Conservation (phyloP, 1,140 invertebrate genomes). For the Polyergus mexicanus region DNA sequence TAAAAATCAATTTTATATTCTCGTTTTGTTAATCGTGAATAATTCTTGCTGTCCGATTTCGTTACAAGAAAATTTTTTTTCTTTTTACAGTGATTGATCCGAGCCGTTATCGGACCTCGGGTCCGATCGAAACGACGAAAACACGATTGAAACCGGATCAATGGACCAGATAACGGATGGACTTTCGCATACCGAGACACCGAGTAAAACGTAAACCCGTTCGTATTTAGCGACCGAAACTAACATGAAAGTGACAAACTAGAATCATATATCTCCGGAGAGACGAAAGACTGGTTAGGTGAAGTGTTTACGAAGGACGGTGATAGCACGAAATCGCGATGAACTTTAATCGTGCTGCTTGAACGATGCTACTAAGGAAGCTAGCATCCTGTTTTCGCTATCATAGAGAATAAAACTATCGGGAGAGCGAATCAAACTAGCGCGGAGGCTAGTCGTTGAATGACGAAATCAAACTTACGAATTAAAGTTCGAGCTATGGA, state of each 20-base stretch:
- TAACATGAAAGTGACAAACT: not conserved
- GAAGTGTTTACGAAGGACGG: not conserved
- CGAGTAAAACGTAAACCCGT: slow-evolving; percentile 36
- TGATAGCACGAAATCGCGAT: slow-evolving; percentile 10
- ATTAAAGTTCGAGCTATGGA: not conserved
- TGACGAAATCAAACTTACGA: slow-evolving; percentile 48
- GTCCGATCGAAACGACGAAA: slow-evolving; percentile 78
- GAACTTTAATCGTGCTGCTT: slow-evolving; percentile 34
- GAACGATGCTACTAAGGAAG: slow-evolving; percentile 17
- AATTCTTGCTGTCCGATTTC: not conserved
- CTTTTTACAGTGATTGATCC: slow-evolving; percentile 83
- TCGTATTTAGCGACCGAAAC: slow-evolving; percentile 18
- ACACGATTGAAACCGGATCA: slow-evolving; percentile 57
- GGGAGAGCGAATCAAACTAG: slow-evolving; percentile 45
- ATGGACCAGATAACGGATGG: slow-evolving; percentile 51
- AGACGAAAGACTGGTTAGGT: slow-evolving; percentile 21
- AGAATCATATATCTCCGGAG: slow-evolving; percentile 23
- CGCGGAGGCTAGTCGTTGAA: not conserved
- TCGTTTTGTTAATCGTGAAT: not conserved
- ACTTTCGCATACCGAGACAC: slow-evolving; percentile 21
- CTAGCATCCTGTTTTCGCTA: not conserved
- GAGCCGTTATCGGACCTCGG: slow-evolving; percentile 78
- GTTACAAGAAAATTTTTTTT: slow-evolving; percentile 11
- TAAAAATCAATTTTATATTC: not conserved
- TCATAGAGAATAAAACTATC: slow-evolving; percentile 32